These are phyloP conservation scores for Stenopsyche tienmushanensis DNA, from an alignment of 1,140 invertebrate genomes.

Conservation along the genomic window DNA sequence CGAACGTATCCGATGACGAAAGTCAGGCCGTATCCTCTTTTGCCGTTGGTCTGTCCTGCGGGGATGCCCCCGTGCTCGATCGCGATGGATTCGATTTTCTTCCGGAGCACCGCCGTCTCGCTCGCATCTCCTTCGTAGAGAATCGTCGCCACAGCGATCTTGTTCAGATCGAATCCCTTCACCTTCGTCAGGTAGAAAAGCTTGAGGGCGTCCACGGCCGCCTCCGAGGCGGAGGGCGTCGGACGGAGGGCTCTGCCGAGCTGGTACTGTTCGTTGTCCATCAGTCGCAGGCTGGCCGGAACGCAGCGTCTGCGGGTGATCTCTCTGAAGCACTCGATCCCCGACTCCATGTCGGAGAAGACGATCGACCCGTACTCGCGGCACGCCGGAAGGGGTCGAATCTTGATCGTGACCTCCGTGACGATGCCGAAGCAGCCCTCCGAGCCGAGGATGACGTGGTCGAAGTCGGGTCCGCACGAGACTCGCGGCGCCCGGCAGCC, in stretches of 20 bases:
- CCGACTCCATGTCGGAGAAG: conserved; percentile 89
- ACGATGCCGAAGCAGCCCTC: conserved; percentile 95
- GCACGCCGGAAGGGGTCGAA: conserved; percentile 82
- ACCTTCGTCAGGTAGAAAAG: conserved; percentile 85
- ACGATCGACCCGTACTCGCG: conserved; percentile 91
- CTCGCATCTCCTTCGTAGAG: conserved; percentile 82
- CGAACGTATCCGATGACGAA: conserved; percentile 98
- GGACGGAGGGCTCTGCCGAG: conserved; percentile 88
- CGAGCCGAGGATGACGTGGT: conserved; percentile 94
- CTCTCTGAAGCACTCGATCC: conserved; percentile 86
- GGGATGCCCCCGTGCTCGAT: conserved; percentile 73
- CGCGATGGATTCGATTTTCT: conserved; percentile 83
- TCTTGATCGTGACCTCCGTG: conserved; percentile 92
- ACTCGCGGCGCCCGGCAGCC: conserved; percentile 74
- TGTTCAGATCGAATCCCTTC: conserved; percentile 82
- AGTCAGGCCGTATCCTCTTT: conserved; percentile 92
- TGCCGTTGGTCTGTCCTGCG: conserved; percentile 90
- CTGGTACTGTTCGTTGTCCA: conserved; percentile 97
- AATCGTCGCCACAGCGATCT: conserved; percentile 90
- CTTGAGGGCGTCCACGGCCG: conserved; percentile 82
- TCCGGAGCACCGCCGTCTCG: conserved; percentile 75
- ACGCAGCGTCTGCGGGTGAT: conserved; percentile 76
- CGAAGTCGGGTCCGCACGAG: conserved; percentile 93
- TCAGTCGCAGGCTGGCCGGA: conserved; percentile 91
- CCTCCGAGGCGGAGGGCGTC: conserved; percentile 54